Conservation (phyloP, 2,797 vertebrate genomes). For the Eupleurogrammus muticus region DNA sequence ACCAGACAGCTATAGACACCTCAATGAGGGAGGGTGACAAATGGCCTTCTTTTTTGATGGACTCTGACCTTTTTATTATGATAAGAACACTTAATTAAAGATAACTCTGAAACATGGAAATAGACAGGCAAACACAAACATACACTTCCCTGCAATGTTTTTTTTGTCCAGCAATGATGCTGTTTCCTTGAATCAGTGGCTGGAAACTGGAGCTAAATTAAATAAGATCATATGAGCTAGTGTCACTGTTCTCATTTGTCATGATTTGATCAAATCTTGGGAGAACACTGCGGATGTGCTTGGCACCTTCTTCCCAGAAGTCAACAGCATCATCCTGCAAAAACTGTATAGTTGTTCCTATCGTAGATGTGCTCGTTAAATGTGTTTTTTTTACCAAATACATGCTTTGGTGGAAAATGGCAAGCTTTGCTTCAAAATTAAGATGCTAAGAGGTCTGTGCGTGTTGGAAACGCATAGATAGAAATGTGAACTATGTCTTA, state of each 20-base stretch:
- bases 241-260: slow-evolving; percentile 54
- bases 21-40: slow-evolving; percentile 37
- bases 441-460: background rate
- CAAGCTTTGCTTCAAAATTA: background rate
- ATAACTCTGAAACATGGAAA: slow-evolving; percentile 22
- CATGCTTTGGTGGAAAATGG: background rate
- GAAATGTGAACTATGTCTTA: slow-evolving; percentile 40
- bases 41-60: slow-evolving; percentile 30
- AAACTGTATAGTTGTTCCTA: slow-evolving; percentile 1
- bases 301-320: slow-evolving; percentile 30
- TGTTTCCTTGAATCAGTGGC: slow-evolving; percentile 29
- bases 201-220: slow-evolving; percentile 48
- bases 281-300: slow-evolving; percentile 31
- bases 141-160: slow-evolving; percentile 45
- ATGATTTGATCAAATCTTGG: slow-evolving; percentile 68
- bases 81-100: slow-evolving; percentile 39
- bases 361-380: slow-evolving; percentile 6
- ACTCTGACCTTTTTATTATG: slow-evolving; percentile 37
- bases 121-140: slow-evolving; percentile 12
- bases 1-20: slow-evolving; percentile 13
- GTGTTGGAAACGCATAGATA: slow-evolving; percentile 1
- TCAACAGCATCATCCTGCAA: slow-evolving; percentile 17
- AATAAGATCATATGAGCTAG: slow-evolving; percentile 60
- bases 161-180: slow-evolving; percentile 12
- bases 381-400: background rate